Evolutionary conservation across 1,140 invertebrate species (phyloP).

Genomic region (Caerostris extrusa): DNA sequence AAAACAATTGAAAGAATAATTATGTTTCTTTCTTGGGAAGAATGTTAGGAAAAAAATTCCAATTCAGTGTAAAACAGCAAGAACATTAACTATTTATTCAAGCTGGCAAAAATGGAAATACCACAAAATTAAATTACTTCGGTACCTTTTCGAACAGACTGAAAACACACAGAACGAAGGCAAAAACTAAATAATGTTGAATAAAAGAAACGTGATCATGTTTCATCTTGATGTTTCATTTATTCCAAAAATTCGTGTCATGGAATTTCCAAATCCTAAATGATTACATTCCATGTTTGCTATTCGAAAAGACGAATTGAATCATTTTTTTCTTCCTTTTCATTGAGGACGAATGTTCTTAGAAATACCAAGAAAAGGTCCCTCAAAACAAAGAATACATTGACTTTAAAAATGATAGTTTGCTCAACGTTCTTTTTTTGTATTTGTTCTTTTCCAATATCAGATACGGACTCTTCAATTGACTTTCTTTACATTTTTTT

Average conservation of each 20-base stretch:
- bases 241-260: neutral
- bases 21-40: too few species aligned
- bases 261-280: neutral
- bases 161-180: too few species aligned
- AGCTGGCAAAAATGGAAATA: too few species aligned
- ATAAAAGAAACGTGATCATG: neutral
- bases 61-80: too few species aligned
- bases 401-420: constrained; percentile 40
- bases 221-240: neutral
- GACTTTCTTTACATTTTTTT: neutral
- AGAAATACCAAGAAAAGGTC: neutral
- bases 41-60: too few species aligned
- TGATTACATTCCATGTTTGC: neutral
- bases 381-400: constrained; percentile 10
- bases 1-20: too few species aligned
- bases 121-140: too few species aligned
- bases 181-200: too few species aligned
- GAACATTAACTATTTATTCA: too few species aligned
- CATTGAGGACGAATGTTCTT: neutral
- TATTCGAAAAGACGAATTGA: neutral
- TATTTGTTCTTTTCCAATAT: constrained; percentile 1
- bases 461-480: neutral
- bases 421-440: neutral
- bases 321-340: neutral
- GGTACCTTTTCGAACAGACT: too few species aligned